Base-by-base conservation (phyloP, 2,888 invertebrate genomes). In the Meteorus colon region DNA sequence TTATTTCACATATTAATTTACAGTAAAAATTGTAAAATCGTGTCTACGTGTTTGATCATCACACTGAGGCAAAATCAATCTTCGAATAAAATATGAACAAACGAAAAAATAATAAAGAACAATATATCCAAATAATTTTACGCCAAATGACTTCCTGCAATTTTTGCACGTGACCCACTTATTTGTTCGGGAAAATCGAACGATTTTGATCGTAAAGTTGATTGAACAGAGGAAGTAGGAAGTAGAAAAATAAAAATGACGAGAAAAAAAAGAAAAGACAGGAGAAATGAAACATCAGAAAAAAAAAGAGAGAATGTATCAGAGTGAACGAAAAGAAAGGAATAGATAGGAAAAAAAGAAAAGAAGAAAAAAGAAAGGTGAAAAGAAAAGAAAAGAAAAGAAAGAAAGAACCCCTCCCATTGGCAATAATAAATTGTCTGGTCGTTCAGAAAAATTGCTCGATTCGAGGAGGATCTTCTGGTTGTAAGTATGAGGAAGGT, bases 361-460 rank as follows among this genome's bases (percentile, higher is more conserved):
- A n/a, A 71, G 19, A 19, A 51, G 51, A 34, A 51, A 51, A 55
- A 48, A 65, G 34, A 24, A 51, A 45, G n/a, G 10, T 65, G 51
- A 19, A 51, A 55, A 65, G 19, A 65, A 55, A n/a, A 48, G 45
- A 8, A 60, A 24, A 3, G 48, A 55, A n/a, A 48, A 45, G 1
- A 60, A 24, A 3, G 48, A 72, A 72, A 51, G 65, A 73, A 63
- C 31, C 48, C 34, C 45, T 48, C 63, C 51, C 72, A 65, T 72
- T 29, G 63, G 48, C 51, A 48, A 62, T 63, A 72, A 62, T 72
- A 72, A 72, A 72, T 72, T 72, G 72, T 72, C 72, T 72, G 72
- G 72, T 48, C 63, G 72, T 65, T 72, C 65, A 63, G 72, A 72
- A 72, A 72, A 72, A 72, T 72, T 72, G 72, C 72, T 63, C 72